phyloP scores from a whole-genome alignment of 2,797 vertebrate species.

The Tokudaia muenninki region DNA sequence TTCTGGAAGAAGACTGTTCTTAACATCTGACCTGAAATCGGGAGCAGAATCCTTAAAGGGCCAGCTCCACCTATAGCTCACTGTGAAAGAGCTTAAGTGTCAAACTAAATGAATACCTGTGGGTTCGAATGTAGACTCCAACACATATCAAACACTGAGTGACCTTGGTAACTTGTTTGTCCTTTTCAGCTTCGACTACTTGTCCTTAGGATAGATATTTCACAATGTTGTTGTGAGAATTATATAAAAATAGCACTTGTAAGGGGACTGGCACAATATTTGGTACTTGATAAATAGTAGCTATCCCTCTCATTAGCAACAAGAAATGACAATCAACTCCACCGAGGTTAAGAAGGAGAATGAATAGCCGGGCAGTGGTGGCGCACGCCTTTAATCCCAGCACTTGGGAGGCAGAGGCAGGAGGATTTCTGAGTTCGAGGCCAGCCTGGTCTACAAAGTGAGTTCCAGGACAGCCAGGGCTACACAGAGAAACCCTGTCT shows the following conservation, averaged over 20 bases:
- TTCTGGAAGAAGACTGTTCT: constrained; percentile 64
- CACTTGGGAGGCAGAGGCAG: too few relatives aligned
- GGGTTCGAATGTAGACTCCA: constrained; percentile 34
- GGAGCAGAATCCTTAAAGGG: constrained; percentile 62
- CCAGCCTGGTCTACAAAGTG: too few relatives aligned
- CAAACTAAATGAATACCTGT: background rate
- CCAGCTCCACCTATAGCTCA: background rate
- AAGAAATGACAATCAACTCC: background rate
- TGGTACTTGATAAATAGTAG: background rate
- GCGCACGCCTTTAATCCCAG: too few relatives aligned
- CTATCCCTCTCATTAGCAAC: background rate
- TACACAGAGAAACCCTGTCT: too few relatives aligned
- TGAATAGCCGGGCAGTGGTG: too few relatives aligned
- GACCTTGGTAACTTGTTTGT: background rate
- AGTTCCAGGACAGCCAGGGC: too few relatives aligned
- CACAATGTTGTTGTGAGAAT: background rate
- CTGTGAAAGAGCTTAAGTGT: background rate
- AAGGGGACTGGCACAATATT: background rate
- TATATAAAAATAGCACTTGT: constrained; percentile 5
- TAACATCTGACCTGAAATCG: constrained; percentile 43
- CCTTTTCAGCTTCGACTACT: background rate
- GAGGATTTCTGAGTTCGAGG: too few relatives aligned
- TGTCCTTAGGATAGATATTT: background rate
- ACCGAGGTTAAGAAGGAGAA: background rate
- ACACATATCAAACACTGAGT: background rate